Conservation (phyloP, 2,888 invertebrate species). For the Heteromyza rotundicornis region DNA sequence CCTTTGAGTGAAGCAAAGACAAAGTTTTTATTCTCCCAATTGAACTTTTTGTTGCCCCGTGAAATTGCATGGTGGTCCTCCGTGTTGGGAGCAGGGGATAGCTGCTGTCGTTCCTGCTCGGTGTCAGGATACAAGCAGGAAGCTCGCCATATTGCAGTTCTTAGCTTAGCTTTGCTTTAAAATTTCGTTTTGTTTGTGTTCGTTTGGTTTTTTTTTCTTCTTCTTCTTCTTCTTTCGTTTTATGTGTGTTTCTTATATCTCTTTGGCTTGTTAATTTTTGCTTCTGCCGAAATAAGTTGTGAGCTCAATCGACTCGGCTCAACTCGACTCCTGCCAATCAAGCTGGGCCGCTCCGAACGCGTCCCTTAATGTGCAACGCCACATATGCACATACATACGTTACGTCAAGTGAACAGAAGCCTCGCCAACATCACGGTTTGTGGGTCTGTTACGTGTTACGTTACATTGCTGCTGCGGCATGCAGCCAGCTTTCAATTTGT, state of each 20-base stretch:
- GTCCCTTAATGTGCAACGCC: background rate
- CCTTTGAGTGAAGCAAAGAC: conserved; percentile 2
- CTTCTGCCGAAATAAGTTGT: conserved; percentile 15
- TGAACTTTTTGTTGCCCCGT: conserved; percentile 11
- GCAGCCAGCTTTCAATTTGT: background rate
- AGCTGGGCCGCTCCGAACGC: background rate
- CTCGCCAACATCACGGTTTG: background rate
- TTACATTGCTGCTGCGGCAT: background rate
- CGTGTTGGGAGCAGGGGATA: background rate
- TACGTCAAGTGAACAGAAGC: background rate
- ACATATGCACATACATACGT: background rate
- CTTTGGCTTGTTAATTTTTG: conserved; percentile 15
- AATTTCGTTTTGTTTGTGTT: background rate
- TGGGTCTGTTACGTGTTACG: background rate
- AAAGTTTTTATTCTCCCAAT: conserved; percentile 18
- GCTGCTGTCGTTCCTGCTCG: background rate
- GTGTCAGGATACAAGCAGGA: conserved; percentile 3
- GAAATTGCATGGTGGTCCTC: background rate
- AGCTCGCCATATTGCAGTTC: conserved; percentile 12
- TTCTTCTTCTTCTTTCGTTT: background rate
- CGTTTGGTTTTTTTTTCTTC: background rate
- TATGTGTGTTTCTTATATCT: background rate
- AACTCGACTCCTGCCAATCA: conserved; percentile 11
- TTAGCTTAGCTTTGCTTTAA: conserved; percentile 6
- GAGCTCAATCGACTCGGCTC: conserved; percentile 5